Percentiles rank a stretch among this genome's conserved stretches.
These are phyloP conservation scores for Nasonia giraulti DNA, from an alignment of 1,140 invertebrate species.

Conservation along the genomic window DNA sequence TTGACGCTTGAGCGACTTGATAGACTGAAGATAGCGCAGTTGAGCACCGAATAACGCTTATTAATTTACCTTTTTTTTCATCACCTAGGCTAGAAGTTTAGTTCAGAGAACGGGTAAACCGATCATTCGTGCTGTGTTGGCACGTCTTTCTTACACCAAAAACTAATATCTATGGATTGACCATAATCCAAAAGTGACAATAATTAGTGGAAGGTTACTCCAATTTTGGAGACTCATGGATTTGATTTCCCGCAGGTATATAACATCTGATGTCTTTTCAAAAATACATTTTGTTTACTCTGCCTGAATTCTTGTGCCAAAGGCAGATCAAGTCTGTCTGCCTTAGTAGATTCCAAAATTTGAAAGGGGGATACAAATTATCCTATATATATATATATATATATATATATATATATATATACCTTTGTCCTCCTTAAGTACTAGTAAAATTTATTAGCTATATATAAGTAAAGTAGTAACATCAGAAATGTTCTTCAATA, in stretches of 20 bases:
- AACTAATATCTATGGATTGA: conserved; percentile 1
- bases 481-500: neutral
- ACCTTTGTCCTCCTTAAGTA: neutral
- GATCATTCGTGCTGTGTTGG: neutral
- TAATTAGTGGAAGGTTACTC: conserved; percentile 17
- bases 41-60: conserved; percentile 17
- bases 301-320: neutral
- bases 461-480: conserved; percentile 1
- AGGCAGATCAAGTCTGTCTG: neutral
- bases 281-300: neutral
- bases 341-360: neutral
- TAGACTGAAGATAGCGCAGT: conserved; percentile 10
- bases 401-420: neutral
- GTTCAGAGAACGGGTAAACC: neutral
- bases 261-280: neutral
- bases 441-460: neutral
- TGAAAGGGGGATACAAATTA: neutral
- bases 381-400: neutral
- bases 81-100: neutral
- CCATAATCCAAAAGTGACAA: conserved; percentile 4
- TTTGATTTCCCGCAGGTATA: neutral
- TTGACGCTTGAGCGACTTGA: neutral
- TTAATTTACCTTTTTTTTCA: neutral
- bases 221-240: neutral
- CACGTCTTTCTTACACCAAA: neutral